Conservation (phyloP, 2,888 invertebrate genomes). For the Phaedon cochleariae region DNA sequence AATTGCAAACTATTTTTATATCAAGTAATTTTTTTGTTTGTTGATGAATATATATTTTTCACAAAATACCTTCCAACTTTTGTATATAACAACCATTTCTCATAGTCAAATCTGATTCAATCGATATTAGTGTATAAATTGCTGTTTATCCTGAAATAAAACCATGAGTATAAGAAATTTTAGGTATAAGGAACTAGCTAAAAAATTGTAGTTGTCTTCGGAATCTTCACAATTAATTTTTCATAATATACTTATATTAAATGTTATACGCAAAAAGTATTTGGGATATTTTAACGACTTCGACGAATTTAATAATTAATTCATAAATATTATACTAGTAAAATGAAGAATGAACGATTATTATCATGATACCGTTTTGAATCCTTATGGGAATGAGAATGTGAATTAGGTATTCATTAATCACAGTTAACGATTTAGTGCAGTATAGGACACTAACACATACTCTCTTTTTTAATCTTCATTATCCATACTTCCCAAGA, state of each 20-base stretch:
- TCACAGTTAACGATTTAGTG: too few species aligned
- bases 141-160: conserved; percentile 30
- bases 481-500: too few species aligned
- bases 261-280: conserved; percentile 38
- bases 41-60: not conserved
- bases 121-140: conserved; percentile 22
- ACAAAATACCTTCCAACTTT: conserved; percentile 21
- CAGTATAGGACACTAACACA: too few species aligned
- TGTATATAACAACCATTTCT: conserved; percentile 35
- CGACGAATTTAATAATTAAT: not conserved
- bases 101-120: conserved; percentile 34
- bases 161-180: conserved; percentile 20
- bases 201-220: conserved; percentile 44
- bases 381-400: too few species aligned
- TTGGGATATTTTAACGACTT: conserved; percentile 35
- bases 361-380: not conserved
- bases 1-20: not conserved
- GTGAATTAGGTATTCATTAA: too few species aligned
- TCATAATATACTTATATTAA: conserved; percentile 43
- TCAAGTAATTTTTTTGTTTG: not conserved
- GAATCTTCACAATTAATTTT: conserved; percentile 44
- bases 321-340: not conserved
- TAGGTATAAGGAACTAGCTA: conserved; percentile 39
- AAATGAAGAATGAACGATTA: not conserved
- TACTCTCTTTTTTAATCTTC: too few species aligned